Evolutionary conservation across 2,797 vertebrate genomes (phyloP).

Genomic region (Melopsittacus undulatus): DNA sequence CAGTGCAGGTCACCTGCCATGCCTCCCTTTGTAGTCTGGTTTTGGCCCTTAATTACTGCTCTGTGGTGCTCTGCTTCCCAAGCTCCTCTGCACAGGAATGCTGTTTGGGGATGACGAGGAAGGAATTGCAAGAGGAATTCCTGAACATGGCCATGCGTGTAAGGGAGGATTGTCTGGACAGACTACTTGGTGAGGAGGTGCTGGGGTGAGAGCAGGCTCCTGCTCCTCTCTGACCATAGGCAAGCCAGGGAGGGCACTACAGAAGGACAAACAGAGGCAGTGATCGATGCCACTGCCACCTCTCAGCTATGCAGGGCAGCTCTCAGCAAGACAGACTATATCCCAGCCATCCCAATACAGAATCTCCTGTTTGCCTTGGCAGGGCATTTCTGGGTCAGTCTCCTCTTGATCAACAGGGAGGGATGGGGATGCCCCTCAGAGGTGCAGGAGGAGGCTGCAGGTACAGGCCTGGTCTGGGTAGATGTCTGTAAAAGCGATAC

Average conservation of each 20-base stretch:
- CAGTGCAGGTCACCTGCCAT: neutral
- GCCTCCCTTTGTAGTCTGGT: neutral
- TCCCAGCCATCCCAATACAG: neutral
- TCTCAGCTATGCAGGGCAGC: neutral
- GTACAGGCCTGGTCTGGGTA: neutral
- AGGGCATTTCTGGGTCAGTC: neutral
- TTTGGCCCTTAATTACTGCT: neutral
- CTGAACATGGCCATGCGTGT: neutral
- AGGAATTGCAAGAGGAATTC: neutral
- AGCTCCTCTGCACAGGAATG: neutral
- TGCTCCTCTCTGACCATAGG: neutral
- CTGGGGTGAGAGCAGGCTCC: neutral
- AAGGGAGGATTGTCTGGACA: neutral
- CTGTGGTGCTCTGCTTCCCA: neutral
- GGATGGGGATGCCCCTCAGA: neutral
- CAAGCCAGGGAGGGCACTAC: neutral
- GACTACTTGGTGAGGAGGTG: rapidly evolving
- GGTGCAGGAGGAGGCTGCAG: neutral
- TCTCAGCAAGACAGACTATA: rapidly evolving
- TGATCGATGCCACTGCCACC: rapidly evolving
- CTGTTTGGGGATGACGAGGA: neutral
- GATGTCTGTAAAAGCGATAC: neutral
- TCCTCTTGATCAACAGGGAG: rapidly evolving
- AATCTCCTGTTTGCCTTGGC: neutral
- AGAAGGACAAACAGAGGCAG: neutral